phyloP scores from a whole-genome alignment of 2,797 vertebrate species.

The Trachops cirrhosus region DNA sequence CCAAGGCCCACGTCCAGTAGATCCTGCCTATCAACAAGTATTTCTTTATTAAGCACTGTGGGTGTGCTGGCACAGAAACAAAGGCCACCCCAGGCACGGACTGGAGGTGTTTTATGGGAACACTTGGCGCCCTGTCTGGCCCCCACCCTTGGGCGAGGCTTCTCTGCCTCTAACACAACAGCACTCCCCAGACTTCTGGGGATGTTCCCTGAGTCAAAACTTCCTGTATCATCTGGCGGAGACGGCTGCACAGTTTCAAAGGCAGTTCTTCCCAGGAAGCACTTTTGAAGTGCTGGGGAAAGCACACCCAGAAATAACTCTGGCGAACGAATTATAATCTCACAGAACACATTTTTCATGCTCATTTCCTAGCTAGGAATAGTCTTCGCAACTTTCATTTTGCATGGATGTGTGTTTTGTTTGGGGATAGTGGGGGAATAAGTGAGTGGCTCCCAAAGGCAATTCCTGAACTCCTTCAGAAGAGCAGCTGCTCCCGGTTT shows the following conservation, averaged over 20 bases:
- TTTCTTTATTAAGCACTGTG: not conserved
- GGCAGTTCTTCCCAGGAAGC: not conserved
- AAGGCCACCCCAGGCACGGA: not conserved
- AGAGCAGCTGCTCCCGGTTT: conserved; percentile 2
- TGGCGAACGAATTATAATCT: not conserved
- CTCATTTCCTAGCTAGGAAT: not conserved
- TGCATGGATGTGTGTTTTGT: not conserved
- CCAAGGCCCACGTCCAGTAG: not conserved
- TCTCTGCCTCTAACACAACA: not conserved
- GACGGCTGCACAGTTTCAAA: not conserved
- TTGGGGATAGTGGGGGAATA: not conserved
- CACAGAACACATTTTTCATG: not conserved
- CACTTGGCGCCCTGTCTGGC: not conserved
- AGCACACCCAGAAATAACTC: conserved; percentile 25
- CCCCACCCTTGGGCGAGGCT: not conserved
- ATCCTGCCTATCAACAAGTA: not conserved
- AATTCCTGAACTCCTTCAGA: not conserved
- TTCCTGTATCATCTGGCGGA: not conserved
- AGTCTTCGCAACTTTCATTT: not conserved
- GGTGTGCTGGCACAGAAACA: not conserved
- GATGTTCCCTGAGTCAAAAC: not conserved
- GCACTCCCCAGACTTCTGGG: not conserved
- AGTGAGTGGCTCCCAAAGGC: not conserved
- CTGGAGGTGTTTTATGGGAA: not conserved
- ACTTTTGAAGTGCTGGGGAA: not conserved